Percentiles rank a stretch among this genome's conserved stretches.
These are phyloP conservation scores for Leucoraja erinaceus DNA, from an alignment of 2,113 vertebrate species.

Conservation along the genomic window DNA sequence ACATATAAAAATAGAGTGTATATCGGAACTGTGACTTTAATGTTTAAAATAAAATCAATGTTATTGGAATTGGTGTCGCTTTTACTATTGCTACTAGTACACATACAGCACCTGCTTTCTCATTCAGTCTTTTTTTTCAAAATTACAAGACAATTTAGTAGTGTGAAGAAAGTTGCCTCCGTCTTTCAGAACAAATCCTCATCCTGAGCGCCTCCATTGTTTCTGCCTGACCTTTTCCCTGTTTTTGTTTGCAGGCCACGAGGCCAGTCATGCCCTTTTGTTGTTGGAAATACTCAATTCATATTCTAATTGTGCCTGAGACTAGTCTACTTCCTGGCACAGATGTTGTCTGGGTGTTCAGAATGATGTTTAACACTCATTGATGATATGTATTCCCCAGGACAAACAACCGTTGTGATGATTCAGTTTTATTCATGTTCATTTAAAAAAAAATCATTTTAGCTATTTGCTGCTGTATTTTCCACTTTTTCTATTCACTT, in stretches of 20 bases:
- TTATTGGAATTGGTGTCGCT: constrained; percentile 29
- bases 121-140: constrained; percentile 22
- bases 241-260: constrained; percentile 53
- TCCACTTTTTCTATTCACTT: background rate
- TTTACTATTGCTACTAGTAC: background rate
- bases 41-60: constrained; percentile 34
- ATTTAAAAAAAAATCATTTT: background rate
- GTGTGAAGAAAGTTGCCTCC: constrained; percentile 52
- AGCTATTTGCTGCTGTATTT: background rate
- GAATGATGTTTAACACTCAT: constrained; percentile 10
- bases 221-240: constrained; percentile 44
- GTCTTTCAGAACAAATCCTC: constrained; percentile 66
- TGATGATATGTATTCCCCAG: background rate
- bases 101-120: constrained; percentile 41
- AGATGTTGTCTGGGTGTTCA: constrained; percentile 48
- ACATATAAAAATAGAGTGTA: constrained; percentile 36
- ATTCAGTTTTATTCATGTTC: background rate
- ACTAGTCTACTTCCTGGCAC: constrained; percentile 49
- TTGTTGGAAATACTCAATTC: constrained; percentile 48
- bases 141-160: constrained; percentile 38
- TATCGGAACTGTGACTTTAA: constrained; percentile 31
- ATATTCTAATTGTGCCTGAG: constrained; percentile 43
- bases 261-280: constrained; percentile 47
- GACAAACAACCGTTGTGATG: background rate
- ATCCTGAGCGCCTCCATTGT: constrained; percentile 53